Evolutionary conservation across 1,140 invertebrate genomes (phyloP), one percentile per base, ranked within the genome.

Genomic region (Ctenoplectra terminalis): DNA sequence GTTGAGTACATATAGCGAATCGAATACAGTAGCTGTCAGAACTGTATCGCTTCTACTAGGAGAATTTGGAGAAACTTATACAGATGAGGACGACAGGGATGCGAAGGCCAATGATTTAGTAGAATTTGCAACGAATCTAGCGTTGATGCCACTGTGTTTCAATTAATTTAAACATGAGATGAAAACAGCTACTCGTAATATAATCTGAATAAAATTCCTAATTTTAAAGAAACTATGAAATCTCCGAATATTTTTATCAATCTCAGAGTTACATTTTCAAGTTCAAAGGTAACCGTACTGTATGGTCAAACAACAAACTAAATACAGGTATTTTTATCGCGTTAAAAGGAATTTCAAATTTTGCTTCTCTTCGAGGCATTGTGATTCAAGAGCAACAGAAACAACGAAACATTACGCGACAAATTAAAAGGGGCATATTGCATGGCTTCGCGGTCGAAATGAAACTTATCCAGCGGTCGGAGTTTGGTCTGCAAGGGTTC

Each of bases 391-490:
- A n/a, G n/a, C 11, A 15, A 17, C 13, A 15, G 61, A 37, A 40
- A 26, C 37, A 64, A 64, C 13, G 61, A 50, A 37, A 50, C 20
- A 9, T 31, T 26, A 26, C 58, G 29, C 3, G 34, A 29, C 1
- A 67, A 75, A 63, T 75, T 69, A 69, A 75, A 63, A n/a, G 37
- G 37, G 40, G 29, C 58, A 23, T 48, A 26, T 37, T 26, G 60
- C 23, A 43, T 11, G 15, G 17, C 46, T 9, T 29, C 46, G 60
- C 61, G 31, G 48, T 43, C 50, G 74, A 63, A 75, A 66, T 77
- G 63, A 67, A 77, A 75, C 43, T 77, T 67, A 67, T 67, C 56
- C 66, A 23, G 5, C 9, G 40, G 34, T 43, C 56, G 54, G 46
- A 29, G 40, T 71, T 52, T 26, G 43, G 31, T n/a, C 58, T 23